These are phyloP conservation scores for Encarsia formosa DNA, from an alignment of 2,888 invertebrate genomes.

Conservation along the genomic window DNA sequence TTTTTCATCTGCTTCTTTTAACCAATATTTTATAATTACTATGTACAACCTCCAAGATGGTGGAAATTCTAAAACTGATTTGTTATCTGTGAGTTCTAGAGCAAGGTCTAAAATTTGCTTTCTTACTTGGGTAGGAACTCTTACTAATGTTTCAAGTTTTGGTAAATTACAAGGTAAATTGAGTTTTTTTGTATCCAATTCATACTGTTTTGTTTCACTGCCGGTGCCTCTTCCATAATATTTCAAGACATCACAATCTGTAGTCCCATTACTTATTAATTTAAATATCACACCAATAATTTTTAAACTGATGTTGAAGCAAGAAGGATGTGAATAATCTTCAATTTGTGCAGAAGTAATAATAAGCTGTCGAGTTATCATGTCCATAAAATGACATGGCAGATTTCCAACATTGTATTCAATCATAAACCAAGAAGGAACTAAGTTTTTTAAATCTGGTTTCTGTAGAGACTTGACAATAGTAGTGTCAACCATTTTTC, in stretches of 20 bases:
- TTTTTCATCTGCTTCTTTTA: conserved; percentile 48
- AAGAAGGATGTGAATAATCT: conserved; percentile 59
- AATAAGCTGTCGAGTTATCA: conserved; percentile 61
- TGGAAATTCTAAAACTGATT: conserved; percentile 54
- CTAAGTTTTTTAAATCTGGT: conserved; percentile 20
- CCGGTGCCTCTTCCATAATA: conserved; percentile 30
- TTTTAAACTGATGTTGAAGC: conserved; percentile 58
- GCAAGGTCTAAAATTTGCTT: conserved; percentile 53
- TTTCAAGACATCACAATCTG: conserved; percentile 31
- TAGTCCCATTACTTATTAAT: conserved; percentile 39
- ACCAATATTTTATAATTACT: conserved; percentile 61
- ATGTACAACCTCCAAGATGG: conserved; percentile 59
- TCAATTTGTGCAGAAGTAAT: conserved; percentile 70
- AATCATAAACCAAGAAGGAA: conserved; percentile 60
- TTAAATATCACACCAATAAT: conserved; percentile 61
- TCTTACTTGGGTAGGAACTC: conserved; percentile 33
- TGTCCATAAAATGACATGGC: conserved; percentile 66
- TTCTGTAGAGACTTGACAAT: not conserved
- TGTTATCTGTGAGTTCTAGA: conserved; percentile 49
- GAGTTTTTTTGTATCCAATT: not conserved
- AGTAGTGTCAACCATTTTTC: too few species aligned
- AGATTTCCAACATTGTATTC: conserved; percentile 60
- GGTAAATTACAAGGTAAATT: conserved; percentile 38
- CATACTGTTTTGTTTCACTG: not conserved
- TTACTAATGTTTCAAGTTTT: conserved; percentile 38